Base-by-base conservation (phyloP, 2,113 vertebrate genomes). In the Cariama cristata region DNA sequence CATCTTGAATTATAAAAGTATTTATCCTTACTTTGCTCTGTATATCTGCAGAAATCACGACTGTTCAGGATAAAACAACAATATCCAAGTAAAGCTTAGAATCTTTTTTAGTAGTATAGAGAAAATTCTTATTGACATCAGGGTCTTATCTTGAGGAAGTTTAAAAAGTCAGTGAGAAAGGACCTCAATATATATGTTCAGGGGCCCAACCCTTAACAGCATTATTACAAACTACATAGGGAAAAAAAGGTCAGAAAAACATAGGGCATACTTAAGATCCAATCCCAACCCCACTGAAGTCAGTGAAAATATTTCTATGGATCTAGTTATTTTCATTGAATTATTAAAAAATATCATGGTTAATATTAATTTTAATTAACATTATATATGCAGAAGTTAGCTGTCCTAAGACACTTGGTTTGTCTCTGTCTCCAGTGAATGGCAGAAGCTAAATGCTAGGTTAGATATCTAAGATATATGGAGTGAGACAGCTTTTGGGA, bases 401-500 rank as follows among this genome's bases (percentile, higher is more conserved):
- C 8, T 53, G 2, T 49, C 86, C 16, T 53, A 58, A 86, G 32
- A 27, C 2, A 66, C 3, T 75, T 76, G 22, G 11, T 89, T 95
- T 79, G 74, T 8, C 4, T 77, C 38, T 69, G 40, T 73, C 68
- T 90, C 55, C 68, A 35, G 38, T 74, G 80, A 77, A 62, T 8
- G 20, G 3, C 85, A 38, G 80, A 84, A 77, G 11, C 8, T 88
- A 88, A 91, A 87, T 50, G 73, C 20, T 80, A 89, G 53, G 69
- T 86, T 88, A 89, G 59, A 80, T 77, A 14, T 69, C 59, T 77
- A 71, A 91, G 56, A 91, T 85, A n/a, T 50, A 72, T 59, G 60
- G 55, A 74, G 24, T 77, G 42, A 93, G 32, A 58, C 16, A 71
- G 67, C 87, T 91, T 95, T 81, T 59, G 60, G 47, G 81, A 94